phyloP scores from a whole-genome alignment of 2,113 vertebrate species.

The Myanophis thanlyinensis region DNA sequence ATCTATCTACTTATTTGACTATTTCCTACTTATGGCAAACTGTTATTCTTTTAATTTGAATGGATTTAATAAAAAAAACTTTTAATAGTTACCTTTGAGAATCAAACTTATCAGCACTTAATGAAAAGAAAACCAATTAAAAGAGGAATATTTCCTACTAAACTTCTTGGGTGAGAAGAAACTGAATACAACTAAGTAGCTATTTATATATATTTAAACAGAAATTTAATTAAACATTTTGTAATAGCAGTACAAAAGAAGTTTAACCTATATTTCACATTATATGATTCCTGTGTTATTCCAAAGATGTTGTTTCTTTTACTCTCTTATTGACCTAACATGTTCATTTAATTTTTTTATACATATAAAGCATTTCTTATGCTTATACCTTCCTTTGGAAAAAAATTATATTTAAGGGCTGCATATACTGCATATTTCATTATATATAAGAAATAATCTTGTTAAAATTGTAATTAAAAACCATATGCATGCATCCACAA shows the following conservation, averaged over 20 bases:
- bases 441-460: neutral
- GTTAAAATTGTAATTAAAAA: neutral
- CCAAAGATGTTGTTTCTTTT: neutral
- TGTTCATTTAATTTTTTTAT: neutral
- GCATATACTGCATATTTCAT: neutral
- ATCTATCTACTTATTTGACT: neutral
- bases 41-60: neutral
- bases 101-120: neutral
- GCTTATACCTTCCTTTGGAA: neutral
- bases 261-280: neutral
- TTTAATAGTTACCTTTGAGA: neutral
- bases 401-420: neutral
- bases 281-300: neutral
- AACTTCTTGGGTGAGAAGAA: neutral
- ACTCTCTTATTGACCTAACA: neutral
- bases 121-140: neutral
- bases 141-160: neutral
- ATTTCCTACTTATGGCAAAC: neutral
- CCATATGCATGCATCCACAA: neutral
- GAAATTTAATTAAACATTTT: neutral
- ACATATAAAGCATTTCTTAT: neutral
- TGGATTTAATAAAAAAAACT: neutral
- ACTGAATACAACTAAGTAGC: neutral
- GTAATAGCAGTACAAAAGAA: neutral
- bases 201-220: neutral